A percentile compares a stretch with the other conserved stretches of the same genome.
Evolutionary conservation across 2,888 invertebrate genomes (phyloP).

Genomic region (Theretra japonica): DNA sequence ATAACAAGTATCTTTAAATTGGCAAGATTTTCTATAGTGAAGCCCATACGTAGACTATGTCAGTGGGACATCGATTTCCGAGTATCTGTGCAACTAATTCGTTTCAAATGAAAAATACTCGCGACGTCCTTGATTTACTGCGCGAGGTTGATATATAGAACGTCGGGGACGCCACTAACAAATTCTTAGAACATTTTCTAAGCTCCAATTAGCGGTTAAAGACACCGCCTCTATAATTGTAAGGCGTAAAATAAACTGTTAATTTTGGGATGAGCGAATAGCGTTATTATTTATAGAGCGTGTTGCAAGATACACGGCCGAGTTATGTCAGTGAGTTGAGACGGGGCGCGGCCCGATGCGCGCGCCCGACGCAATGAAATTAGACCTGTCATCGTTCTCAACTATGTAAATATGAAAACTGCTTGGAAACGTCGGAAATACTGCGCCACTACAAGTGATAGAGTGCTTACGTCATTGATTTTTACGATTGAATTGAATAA

Average conservation of each 20-base stretch:
- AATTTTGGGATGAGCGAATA: conserved; percentile 70
- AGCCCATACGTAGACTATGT: conserved; percentile 43
- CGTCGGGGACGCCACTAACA: conserved; percentile 35
- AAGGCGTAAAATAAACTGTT: conserved; percentile 69
- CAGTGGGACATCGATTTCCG: conserved; percentile 50
- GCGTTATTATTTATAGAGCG: conserved; percentile 70
- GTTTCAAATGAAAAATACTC: conserved; percentile 50
- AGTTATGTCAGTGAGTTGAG: conserved; percentile 77
- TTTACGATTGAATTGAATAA: neutral
- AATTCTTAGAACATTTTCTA: conserved; percentile 52
- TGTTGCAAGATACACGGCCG: conserved; percentile 81
- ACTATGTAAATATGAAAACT: conserved; percentile 34
- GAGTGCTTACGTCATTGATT: conserved; percentile 12
- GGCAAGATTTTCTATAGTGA: conserved; percentile 1
- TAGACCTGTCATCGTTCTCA: conserved; percentile 50
- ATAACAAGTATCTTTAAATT: neutral
- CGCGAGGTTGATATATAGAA: conserved; percentile 40
- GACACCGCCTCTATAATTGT: conserved; percentile 77
- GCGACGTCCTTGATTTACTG: conserved; percentile 67
- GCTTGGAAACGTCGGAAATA: neutral
- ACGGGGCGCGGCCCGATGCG: conserved; percentile 37
- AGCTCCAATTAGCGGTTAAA: conserved; percentile 81
- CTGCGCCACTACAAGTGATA: neutral
- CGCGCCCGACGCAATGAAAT: conserved; percentile 40
- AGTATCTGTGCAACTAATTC: conserved; percentile 42